Evolutionary conservation across 1,140 invertebrate genomes (phyloP), one percentile per base, ranked within the genome.

Genomic region (Frieseomelitta varia): DNA sequence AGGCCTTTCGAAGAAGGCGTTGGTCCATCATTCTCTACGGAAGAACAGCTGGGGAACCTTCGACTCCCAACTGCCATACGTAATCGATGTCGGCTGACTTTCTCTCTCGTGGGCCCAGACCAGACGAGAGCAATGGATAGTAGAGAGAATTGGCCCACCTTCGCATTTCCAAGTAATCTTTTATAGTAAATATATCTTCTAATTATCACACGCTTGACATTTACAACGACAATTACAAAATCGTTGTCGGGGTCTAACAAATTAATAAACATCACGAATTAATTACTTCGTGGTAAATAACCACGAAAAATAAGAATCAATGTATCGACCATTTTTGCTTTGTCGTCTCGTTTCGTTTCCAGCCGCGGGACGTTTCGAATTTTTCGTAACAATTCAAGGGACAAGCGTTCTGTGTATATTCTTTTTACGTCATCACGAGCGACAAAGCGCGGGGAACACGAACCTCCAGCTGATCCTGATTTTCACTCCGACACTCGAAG

Each of bases 1-100:
- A 84, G 75, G 78, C n/a, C 58, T 80, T 80, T 73, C 58, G 63
- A 63, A 85, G 81, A 85, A 90, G 88, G 85, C 88, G 88, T 87
- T 83, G 88, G 88, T 90, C 85, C 88, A 89, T 85, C 88, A 79
- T 27, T 89, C 85, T 79, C 85, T 61, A 39, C 87, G 79, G 85
- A 89, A 85, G 83, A 90, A 90, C 89, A 90, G 83, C 89, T 85
- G 88, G 73, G 67, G 87, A 79, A 90, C 88, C 88, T 90, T 90
- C 90, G 91, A 83, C 89, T 90, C 82, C 86, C 89, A 90, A 91
- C 90, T 90, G 89, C 73, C 85, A 69, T 84, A 90, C 83, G 89
- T 91, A 92, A 92, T 92, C 88, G 90, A 92, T 89, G 91, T 92
- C 85, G 89, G 91, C 87, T 86, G 83, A 88, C 90, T 91, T 90